These are phyloP conservation scores for Drosophila persimilis DNA, from an alignment of 1,140 invertebrate genomes.

Conservation along the genomic window DNA sequence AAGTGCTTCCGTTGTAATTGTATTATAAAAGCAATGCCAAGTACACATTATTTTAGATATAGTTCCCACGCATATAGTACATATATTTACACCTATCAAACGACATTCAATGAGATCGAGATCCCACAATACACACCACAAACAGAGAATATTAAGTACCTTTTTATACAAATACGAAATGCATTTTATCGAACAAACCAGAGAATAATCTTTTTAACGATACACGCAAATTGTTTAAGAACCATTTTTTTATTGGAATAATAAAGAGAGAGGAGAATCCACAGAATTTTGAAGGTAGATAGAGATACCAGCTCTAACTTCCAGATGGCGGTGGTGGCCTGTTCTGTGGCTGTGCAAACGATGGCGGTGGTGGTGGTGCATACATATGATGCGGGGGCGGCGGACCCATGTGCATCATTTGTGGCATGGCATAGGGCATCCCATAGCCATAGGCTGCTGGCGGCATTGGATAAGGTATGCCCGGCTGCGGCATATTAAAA, in stretches of 20 bases:
- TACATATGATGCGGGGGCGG: conserved; percentile 27
- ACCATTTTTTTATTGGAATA: conserved; percentile 69
- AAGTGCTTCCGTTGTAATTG: conserved; percentile 38
- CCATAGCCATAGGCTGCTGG: conserved; percentile 49
- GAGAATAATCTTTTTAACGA: conserved; percentile 44
- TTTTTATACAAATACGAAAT: conserved; percentile 69
- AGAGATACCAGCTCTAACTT: conserved; percentile 7
- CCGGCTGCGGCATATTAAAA: conserved; percentile 61
- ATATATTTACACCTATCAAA: conserved; percentile 60
- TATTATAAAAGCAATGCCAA: conserved; percentile 33
- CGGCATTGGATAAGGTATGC: conserved; percentile 53
- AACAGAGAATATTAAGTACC: conserved; percentile 64
- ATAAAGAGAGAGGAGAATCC: conserved; percentile 32
- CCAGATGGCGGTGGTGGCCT: conserved; percentile 26
- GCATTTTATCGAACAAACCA: conserved; percentile 54
- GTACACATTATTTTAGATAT: conserved; percentile 26
- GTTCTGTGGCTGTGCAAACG: conserved; percentile 9
- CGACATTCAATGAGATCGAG: conserved; percentile 39
- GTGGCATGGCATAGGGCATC: conserved; percentile 45
- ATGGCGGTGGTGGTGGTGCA: conserved; percentile 19
- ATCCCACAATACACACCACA: conserved; percentile 46
- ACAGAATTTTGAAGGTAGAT: not conserved
- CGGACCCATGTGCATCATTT: conserved; percentile 57
- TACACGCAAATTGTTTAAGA: conserved; percentile 46
- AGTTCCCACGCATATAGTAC: conserved; percentile 29